Evolutionary conservation across 2,888 invertebrate species (phyloP).

Genomic region (Amiota communis): DNA sequence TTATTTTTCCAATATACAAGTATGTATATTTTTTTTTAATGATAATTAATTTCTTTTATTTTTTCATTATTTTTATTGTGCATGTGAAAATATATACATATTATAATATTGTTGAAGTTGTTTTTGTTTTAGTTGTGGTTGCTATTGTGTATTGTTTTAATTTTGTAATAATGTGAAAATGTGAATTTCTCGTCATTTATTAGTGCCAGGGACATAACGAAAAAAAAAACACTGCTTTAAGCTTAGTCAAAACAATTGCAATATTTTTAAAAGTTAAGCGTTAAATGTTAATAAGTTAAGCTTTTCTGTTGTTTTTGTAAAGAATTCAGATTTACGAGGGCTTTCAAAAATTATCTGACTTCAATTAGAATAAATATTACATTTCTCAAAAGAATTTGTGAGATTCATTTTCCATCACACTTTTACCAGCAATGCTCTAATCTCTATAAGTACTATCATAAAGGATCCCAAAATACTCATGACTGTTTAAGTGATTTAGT

Average conservation of each 20-base stretch:
- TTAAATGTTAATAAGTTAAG: too few relatives aligned
- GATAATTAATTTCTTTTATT: constrained; percentile 16
- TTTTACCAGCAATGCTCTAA: too few relatives aligned
- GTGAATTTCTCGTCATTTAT: constrained; percentile 29
- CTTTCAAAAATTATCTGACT: too few relatives aligned
- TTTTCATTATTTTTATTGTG: constrained; percentile 1
- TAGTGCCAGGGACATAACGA: constrained; percentile 49
- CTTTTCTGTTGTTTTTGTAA: too few relatives aligned
- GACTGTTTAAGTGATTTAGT: too few relatives aligned
- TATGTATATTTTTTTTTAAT: background rate
- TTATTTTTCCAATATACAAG: background rate
- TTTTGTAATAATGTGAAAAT: constrained; percentile 13
- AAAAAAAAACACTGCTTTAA: background rate
- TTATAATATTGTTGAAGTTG: background rate
- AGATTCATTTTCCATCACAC: too few relatives aligned
- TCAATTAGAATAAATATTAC: too few relatives aligned
- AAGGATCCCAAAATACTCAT: too few relatives aligned
- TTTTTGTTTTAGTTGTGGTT: background rate
- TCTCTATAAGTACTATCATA: too few relatives aligned
- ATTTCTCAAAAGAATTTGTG: too few relatives aligned
- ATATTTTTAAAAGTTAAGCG: background rate
- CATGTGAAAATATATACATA: constrained; percentile 21
- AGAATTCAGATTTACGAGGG: too few relatives aligned
- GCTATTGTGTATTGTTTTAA: background rate
- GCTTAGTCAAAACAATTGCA: background rate